phyloP scores from a whole-genome alignment of 2,888 invertebrate species.

The Cantharis flavilabris region DNA sequence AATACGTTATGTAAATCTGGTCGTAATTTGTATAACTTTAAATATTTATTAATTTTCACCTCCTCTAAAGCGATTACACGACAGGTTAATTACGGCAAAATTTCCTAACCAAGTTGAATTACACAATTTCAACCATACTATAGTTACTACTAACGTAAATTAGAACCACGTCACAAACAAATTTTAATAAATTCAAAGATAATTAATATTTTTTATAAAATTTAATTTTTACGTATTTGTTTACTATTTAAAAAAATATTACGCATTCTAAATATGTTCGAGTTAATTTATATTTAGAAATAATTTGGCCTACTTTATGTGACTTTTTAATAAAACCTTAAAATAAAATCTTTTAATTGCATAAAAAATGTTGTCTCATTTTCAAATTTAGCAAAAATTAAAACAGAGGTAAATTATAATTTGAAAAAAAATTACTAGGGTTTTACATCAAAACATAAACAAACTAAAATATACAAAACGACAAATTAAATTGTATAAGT shows the following conservation, averaged over 20 bases:
- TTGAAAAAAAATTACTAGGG: not conserved
- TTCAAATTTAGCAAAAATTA: not conserved
- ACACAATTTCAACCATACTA: too few species aligned
- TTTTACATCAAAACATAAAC: not conserved
- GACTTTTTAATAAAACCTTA: not conserved
- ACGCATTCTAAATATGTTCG: not conserved
- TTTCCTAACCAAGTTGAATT: too few species aligned
- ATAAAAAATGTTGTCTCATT: not conserved
- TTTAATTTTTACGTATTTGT: not conserved
- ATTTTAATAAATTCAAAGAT: not conserved
- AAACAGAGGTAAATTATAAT: not conserved
- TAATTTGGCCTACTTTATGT: not conserved
- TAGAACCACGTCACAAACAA: too few species aligned
- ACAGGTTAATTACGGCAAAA: not conserved
- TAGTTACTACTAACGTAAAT: not conserved
- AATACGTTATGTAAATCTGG: constrained; percentile 25
- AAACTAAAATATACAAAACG: not conserved
- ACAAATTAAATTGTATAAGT: not conserved
- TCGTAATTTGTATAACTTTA: not conserved
- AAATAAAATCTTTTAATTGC: not conserved
- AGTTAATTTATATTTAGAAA: not conserved
- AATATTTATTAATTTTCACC: not conserved
- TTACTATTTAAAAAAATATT: not conserved
- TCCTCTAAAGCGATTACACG: not conserved
- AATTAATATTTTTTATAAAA: not conserved